Evolutionary conservation across 2,113 vertebrate species (phyloP), one percentile per base, ranked within the genome.

Genomic region (Melanotaenia duboulayi): DNA sequence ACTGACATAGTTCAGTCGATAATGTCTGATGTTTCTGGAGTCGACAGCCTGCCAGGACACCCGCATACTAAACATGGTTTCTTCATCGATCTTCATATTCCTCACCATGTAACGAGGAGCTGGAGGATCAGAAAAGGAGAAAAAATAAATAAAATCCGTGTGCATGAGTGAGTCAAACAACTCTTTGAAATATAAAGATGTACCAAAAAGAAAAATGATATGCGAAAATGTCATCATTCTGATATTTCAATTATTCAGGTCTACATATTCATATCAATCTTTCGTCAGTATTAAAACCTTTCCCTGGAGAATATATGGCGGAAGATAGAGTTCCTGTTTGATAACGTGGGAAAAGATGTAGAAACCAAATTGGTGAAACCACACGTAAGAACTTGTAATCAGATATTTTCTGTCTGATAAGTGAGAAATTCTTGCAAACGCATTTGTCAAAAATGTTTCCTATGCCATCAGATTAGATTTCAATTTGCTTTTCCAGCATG

Each of bases 1-100:
- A 2, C 93, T 94, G 69, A 96, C 42, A 71, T 97, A 99, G 74
- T 92, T 93, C 75, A 99, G 94, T 32, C 94, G 91, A 89, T 97
- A 98, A 51, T 96, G 95, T 7, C 88, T 94, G 70, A 95, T 87
- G 0, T 83, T 92, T 76, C 93, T 61, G 37, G 67, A 9, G 83
- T 96, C 95, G 0, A 87, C 88, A 28, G 93, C 84, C 69, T 95
- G 95, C 98, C 98, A 99, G 0, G 92, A 86, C 37, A 97, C 95
- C 35, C 91, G 90, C 74, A 99, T 81, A 56, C 98, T 99, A 78
- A 94, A 98, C 37, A 96, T 94, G 16, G 97, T 97, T 81, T 97
- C 95, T 16, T 96, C 96, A 22, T 95, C 94, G 50, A 99, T 81
- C 77, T 90, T 90, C 83, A 99, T 83, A 85, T 94, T 96, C 80